These are phyloP conservation scores for Carollia perspicillata DNA, from an alignment of 2,113 vertebrate species.

Conservation along the genomic window DNA sequence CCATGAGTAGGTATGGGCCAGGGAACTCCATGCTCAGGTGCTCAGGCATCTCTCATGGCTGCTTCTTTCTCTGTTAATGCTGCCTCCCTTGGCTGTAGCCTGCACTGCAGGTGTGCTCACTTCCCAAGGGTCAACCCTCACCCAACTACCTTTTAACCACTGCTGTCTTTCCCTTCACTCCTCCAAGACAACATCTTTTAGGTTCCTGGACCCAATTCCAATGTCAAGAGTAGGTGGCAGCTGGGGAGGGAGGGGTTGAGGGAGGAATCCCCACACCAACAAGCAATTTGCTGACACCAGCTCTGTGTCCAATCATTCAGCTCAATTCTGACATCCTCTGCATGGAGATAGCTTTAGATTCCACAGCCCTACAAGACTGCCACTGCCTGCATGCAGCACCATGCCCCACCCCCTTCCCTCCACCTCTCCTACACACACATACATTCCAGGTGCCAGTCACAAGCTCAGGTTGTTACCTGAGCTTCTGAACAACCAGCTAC, in stretches of 20 bases:
- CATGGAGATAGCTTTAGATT: neutral
- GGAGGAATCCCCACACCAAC: neutral
- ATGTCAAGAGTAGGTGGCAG: neutral
- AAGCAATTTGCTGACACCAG: neutral
- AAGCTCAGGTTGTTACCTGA: neutral
- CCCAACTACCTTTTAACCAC: neutral
- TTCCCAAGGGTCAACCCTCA: neutral
- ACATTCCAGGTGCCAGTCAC: neutral
- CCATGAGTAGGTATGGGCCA: neutral
- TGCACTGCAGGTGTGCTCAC: neutral
- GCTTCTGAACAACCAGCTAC: neutral
- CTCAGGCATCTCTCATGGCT: neutral
- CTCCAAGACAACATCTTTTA: neutral
- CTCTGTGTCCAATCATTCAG: neutral
- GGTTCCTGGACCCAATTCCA: neutral
- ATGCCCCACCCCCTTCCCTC: accelerated
- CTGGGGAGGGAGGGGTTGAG: no score
- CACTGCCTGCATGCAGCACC: no score
- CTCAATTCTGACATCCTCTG: neutral
- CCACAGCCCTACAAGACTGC: neutral
- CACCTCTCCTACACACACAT: neutral
- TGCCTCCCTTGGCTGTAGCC: neutral
- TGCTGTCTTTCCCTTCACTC: neutral
- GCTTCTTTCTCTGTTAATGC: neutral
- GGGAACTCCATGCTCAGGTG: neutral